Conservation (phyloP, 2,888 invertebrate species). For the Acleris cristana region DNA sequence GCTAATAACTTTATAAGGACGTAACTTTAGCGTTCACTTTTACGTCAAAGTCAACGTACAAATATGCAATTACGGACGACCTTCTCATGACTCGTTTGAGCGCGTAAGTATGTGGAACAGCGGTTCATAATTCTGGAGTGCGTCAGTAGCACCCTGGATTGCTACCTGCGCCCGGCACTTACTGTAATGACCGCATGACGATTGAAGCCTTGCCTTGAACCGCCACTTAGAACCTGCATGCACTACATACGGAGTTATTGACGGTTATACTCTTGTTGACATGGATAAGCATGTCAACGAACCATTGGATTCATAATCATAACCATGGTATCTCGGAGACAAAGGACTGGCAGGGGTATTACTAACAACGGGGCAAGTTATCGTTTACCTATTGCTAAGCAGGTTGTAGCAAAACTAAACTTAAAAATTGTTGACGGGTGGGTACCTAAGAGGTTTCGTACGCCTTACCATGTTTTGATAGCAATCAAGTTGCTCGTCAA, state of each 20-base stretch:
- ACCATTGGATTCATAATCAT: slow-evolving; percentile 2
- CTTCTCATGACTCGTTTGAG: slow-evolving; percentile 31
- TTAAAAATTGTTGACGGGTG: no score
- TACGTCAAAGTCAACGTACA: neutral
- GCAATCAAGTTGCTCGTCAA: no score
- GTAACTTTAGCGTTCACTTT: neutral
- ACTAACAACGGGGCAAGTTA: no score
- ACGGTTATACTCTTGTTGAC: slow-evolving; percentile 49
- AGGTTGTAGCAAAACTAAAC: no score
- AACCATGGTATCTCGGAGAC: no score
- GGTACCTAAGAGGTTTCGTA: no score
- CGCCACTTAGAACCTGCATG: slow-evolving; percentile 34
- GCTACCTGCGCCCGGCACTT: slow-evolving; percentile 46
- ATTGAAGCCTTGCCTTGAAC: slow-evolving; percentile 29
- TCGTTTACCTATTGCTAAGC: neutral
- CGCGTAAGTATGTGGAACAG: slow-evolving; percentile 61
- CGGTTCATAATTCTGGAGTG: slow-evolving; percentile 66
- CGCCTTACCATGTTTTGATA: no score
- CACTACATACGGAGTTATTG: slow-evolving; percentile 35
- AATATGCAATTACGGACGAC: slow-evolving; percentile 22
- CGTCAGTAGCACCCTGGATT: slow-evolving; percentile 31
- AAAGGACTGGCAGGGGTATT: no score
- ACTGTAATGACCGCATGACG: slow-evolving; percentile 53
- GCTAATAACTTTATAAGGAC: neutral
- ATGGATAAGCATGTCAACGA: slow-evolving; percentile 39